Base-by-base conservation (phyloP, 2,888 invertebrate species). In the Junonia oenone region DNA sequence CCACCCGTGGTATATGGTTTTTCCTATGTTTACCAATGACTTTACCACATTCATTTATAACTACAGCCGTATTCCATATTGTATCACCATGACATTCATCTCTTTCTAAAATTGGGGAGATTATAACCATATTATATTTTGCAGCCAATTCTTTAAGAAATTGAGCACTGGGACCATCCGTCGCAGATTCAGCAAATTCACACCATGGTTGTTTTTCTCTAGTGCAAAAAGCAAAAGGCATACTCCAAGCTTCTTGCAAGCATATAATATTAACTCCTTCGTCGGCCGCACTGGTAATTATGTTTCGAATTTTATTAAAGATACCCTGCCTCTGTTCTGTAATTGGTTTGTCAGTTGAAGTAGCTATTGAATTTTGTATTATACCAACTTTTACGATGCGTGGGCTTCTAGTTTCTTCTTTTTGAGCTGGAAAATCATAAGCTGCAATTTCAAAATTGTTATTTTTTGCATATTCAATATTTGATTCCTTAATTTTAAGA, bases 211-310 rank as follows among this genome's bases (percentile, higher is more conserved):
- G 92, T 73, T 98, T 98, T 83, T 98, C 98, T 56, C 99, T 92
- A 0, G 99, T 99, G 78, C 99, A 99, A 87, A 99, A 99, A 0
- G 96, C 98, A 90, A 99, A 99, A 0, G 99, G 99, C 99, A 99
- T 99, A 45, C 94, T 94, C 99, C 99, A 99, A 2, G 98, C 97
- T 89, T 99, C 99, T 86, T 99, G 99, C 58, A 99, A 92, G 74
- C 99, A 98, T 49, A 99, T 75, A 19, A 99, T 90, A 77, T 99
- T 99, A 31, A 97, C 98, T 1, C 93, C 93, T 68, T 94, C 94
- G 26, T 78, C 75, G 0, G 94, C 95, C 1, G 99, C 99, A 8
- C 93, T 91, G 52, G 93, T 91, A 22, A 97, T 92, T n/a, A 98
- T 94, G 47, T 90, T 90, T 38, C 86, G 83, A 11, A 98, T 93